Conservation (phyloP, 2,888 invertebrate species). For the Drosophila diplacantha region DNA sequence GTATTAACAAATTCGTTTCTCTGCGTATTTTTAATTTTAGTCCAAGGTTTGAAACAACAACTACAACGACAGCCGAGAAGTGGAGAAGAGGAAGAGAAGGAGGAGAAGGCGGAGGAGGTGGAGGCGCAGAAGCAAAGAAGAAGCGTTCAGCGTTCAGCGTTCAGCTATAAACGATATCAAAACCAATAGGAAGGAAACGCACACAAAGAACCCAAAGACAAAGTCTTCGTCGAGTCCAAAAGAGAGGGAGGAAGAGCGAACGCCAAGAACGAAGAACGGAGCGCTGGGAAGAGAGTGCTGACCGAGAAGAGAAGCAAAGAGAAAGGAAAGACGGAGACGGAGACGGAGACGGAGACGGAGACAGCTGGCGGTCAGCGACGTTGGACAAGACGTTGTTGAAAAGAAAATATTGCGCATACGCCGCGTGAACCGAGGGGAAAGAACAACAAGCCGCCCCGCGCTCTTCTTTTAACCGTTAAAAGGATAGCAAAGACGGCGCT, state of each 20-base stretch:
- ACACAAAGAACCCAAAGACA: constrained; percentile 41
- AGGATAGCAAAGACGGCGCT: neutral
- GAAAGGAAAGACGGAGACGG: neutral
- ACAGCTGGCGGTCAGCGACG: constrained; percentile 32
- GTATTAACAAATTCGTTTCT: constrained; percentile 65
- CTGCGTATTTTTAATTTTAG: constrained; percentile 74
- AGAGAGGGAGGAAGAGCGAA: constrained; percentile 5
- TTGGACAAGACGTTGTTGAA: constrained; percentile 45
- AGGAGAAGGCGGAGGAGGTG: neutral
- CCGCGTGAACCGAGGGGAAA: constrained; percentile 49
- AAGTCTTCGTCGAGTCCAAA: constrained; percentile 43
- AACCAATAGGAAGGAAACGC: constrained; percentile 25
- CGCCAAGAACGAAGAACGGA: constrained; percentile 6
- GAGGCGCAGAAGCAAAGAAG: constrained; percentile 19
- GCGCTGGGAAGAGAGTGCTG: constrained; percentile 1
- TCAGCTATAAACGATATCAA: constrained; percentile 36
- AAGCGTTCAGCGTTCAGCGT: constrained; percentile 14
- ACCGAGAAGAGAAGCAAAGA: constrained; percentile 1
- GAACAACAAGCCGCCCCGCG: constrained; percentile 24
- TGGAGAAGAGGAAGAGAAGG: constrained; percentile 7
- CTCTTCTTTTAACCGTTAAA: neutral
- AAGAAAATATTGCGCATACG: constrained; percentile 61
- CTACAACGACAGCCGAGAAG: constrained; percentile 21
- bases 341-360: too few relatives aligned
- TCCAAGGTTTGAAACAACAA: constrained; percentile 75